phyloP scores from a whole-genome alignment of 2,113 vertebrate genomes.

The Phalacrocorax carbo region DNA sequence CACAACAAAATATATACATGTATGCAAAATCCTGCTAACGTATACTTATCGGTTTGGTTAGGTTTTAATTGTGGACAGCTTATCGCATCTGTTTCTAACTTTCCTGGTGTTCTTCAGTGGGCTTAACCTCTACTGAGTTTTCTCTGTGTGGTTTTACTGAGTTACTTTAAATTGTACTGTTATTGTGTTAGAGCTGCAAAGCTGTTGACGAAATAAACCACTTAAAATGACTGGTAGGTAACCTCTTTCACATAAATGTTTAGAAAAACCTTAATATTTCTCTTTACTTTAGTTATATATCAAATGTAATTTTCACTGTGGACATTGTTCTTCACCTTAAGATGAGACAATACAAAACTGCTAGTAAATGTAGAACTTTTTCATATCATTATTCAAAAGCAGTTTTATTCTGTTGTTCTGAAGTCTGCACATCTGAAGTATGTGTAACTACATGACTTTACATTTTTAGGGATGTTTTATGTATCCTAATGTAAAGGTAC shows the following conservation, averaged over 20 bases:
- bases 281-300: conserved; percentile 11
- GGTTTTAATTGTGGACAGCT: not conserved
- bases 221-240: not conserved
- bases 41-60: not conserved
- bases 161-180: not conserved
- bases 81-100: not conserved
- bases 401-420: not conserved
- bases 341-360: not conserved
- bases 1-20: not conserved
- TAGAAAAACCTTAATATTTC: not conserved
- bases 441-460: not conserved
- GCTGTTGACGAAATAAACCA: not conserved
- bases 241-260: not conserved
- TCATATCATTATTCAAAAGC: conserved; percentile 16
- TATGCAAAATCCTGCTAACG: not conserved
- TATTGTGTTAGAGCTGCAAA: not conserved
- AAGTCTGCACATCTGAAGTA: not conserved
- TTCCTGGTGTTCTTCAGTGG: not conserved
- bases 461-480: not conserved
- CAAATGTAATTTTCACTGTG: not conserved
- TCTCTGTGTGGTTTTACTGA: not conserved
- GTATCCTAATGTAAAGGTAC: not conserved
- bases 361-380: not conserved
- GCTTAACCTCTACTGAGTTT: not conserved
- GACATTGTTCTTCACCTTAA: conserved; percentile 3